Percentiles rank a stretch among this genome's conserved stretches.
Evolutionary conservation across 2,888 invertebrate species (phyloP).

Genomic region (Hydraecia micacea): DNA sequence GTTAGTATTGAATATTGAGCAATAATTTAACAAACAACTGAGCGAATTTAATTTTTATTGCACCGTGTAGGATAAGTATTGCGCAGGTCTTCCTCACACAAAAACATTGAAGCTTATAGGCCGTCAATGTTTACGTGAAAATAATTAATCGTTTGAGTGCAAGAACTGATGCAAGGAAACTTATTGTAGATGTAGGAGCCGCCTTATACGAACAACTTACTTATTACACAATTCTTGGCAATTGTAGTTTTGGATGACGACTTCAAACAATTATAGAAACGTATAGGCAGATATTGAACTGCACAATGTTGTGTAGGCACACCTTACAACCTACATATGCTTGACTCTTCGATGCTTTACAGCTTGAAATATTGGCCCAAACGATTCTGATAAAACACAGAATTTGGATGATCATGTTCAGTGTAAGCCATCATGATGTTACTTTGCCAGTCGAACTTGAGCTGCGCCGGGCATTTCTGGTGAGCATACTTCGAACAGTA

Average conservation of each 20-base stretch:
- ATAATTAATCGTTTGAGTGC: no score
- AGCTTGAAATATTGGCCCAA: slow-evolving; percentile 23
- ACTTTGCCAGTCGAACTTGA: slow-evolving; percentile 35
- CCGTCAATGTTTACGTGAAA: no score
- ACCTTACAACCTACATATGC: no score
- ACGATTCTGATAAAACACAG: slow-evolving; percentile 18
- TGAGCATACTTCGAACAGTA: slow-evolving; percentile 53
- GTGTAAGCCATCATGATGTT: slow-evolving; percentile 29
- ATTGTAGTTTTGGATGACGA: no score
- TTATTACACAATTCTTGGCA: no score
- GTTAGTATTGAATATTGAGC: neutral
- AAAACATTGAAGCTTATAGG: no score
- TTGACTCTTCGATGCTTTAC: neutral
- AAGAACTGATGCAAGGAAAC: no score
- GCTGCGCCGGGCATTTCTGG: slow-evolving; percentile 43
- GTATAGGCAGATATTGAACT: neutral
- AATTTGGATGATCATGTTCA: slow-evolving; percentile 45
- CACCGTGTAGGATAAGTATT: neutral
- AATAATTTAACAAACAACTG: neutral
- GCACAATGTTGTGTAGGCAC: no score
- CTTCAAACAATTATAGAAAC: no score
- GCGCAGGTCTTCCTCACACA: no score
- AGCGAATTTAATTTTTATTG: neutral
- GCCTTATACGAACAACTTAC: no score
- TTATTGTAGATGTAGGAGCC: no score